Evolutionary conservation across 2,797 vertebrate genomes (phyloP).

Genomic region (Sibirionetta formosa): DNA sequence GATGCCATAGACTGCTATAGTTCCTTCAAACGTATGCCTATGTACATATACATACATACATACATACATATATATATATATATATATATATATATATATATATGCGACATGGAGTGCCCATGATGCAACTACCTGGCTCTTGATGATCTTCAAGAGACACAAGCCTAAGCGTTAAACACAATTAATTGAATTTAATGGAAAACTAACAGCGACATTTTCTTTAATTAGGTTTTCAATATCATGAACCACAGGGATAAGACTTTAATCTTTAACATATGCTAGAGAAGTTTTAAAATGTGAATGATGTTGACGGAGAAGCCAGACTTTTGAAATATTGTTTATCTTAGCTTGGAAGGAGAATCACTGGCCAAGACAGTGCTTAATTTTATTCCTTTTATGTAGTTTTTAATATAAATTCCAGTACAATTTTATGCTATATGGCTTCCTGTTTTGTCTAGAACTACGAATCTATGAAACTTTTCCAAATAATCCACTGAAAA

Average conservation of each 20-base stretch:
- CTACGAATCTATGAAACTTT: constrained; percentile 57
- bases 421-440: constrained; percentile 53
- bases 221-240: constrained; percentile 43
- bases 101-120: background rate
- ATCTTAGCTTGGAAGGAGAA: background rate
- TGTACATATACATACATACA: background rate
- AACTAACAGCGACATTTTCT: background rate
- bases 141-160: background rate
- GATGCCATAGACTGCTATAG: background rate
- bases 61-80: background rate
- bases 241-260: constrained; percentile 38
- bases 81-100: background rate
- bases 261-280: constrained; percentile 43
- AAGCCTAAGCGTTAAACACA: background rate
- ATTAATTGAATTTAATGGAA: constrained; percentile 6
- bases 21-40: background rate
- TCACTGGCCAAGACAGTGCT: background rate
- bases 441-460: constrained; percentile 83
- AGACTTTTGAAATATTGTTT: constrained; percentile 53
- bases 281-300: constrained; percentile 30
- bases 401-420: constrained; percentile 47
- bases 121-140: background rate
- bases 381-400: constrained; percentile 40
- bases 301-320: constrained; percentile 4
- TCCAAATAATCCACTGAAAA: constrained; percentile 53